These are phyloP conservation scores for Eunapius fragilis DNA, from an alignment of 37 sponge, comb jelly and placozoan species.

Conservation along the genomic window DNA sequence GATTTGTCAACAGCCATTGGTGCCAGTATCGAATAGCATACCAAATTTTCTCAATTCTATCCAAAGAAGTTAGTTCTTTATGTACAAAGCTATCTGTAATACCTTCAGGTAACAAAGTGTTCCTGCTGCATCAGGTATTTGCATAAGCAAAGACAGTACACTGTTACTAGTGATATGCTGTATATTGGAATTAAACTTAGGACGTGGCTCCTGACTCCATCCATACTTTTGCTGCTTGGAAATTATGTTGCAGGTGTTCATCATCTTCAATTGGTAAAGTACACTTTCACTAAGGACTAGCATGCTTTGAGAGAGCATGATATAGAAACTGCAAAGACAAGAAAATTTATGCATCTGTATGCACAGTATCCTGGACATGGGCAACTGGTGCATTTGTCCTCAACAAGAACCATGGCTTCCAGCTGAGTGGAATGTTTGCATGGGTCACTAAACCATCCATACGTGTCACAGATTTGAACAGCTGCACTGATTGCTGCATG, in stretches of 20 bases:
- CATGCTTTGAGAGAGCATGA: conserved; percentile 12
- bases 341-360: conserved; percentile 45
- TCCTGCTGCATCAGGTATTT: conserved; percentile 54
- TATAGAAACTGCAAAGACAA: conserved; percentile 31
- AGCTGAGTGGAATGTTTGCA: too few relatives aligned
- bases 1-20: conserved; percentile 31
- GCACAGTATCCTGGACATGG: conserved; percentile 63
- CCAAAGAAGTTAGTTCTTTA: conserved; percentile 19
- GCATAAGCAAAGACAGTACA: not conserved
- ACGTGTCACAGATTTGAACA: too few relatives aligned
- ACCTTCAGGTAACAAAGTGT: conserved; percentile 20
- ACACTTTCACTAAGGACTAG: conserved; percentile 34
- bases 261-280: conserved; percentile 24
- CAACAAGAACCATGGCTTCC: too few relatives aligned
- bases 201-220: too few relatives aligned
- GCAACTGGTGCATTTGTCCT: conserved; percentile 8
- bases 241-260: conserved; percentile 56
- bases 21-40: conserved; percentile 51
- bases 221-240: too few relatives aligned
- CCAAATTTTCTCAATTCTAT: conserved; percentile 47
- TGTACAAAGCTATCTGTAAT: conserved; percentile 51
- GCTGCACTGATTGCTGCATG: too few relatives aligned
- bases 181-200: too few relatives aligned
- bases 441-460: too few relatives aligned
- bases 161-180: conserved; percentile 13